Evolutionary conservation across 92 coral and sea anemone species (phyloP).

Genomic region (Siderastrea radians): DNA sequence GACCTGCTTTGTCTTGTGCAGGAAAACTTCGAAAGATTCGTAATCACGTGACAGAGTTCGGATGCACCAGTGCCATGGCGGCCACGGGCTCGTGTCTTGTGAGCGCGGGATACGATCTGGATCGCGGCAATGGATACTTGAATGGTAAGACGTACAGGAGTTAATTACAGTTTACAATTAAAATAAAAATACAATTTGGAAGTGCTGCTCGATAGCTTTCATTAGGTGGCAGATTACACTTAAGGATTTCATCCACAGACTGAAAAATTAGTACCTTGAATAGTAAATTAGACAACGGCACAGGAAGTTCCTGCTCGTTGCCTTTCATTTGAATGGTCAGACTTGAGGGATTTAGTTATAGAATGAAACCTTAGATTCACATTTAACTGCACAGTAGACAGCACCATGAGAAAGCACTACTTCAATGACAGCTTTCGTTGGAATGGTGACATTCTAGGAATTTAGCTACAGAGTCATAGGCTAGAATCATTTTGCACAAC

Average conservation of each 20-base stretch:
- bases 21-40: constrained; percentile 94
- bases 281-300: not conserved
- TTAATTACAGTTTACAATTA: not conserved
- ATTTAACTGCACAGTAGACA: not conserved
- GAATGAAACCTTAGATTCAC: not conserved
- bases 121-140: constrained; percentile 91
- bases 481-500: not conserved
- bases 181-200: not conserved
- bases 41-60: constrained; percentile 94
- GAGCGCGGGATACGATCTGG: constrained; percentile 95
- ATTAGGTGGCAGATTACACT: not conserved
- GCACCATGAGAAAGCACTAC: too few species aligned
- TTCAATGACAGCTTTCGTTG: too few species aligned
- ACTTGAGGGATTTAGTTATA: not conserved
- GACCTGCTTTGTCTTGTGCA: not conserved
- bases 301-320: not conserved
- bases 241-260: too few species aligned
- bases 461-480: too few species aligned
- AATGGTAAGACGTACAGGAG: constrained; percentile 68
- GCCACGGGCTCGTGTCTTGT: constrained; percentile 82
- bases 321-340: not conserved
- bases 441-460: too few species aligned
- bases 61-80: constrained; percentile 91
- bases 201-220: not conserved
- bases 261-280: not conserved